A percentile compares a stretch with the other conserved stretches of the same genome.
These are phyloP conservation scores for Diplodus sargus DNA, from an alignment of 2,797 vertebrate species.

Conservation along the genomic window DNA sequence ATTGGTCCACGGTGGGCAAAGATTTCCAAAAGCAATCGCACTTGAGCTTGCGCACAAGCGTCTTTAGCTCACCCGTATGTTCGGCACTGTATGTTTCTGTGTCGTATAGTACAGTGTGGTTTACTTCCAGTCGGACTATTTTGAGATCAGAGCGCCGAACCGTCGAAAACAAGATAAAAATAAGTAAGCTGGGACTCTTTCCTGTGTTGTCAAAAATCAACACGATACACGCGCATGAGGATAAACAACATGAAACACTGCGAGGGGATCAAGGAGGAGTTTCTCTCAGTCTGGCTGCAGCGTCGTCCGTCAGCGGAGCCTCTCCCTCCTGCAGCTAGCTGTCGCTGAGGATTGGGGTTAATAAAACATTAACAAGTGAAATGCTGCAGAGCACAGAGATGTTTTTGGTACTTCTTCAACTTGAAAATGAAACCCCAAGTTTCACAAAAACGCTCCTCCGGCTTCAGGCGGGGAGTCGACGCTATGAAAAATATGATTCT, in stretches of 20 bases:
- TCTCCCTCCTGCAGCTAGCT: constrained; percentile 25
- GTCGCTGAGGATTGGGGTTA: neutral
- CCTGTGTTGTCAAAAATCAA: constrained; percentile 1
- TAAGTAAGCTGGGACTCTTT: neutral
- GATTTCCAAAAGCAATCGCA: constrained; percentile 53
- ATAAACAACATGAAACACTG: constrained; percentile 34
- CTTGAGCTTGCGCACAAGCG: constrained; percentile 15
- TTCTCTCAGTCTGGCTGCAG: constrained; percentile 9
- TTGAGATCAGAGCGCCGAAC: constrained; percentile 11
- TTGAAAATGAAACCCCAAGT: constrained; percentile 36
- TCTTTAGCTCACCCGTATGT: constrained; percentile 6
- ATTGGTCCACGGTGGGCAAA: constrained; percentile 40
- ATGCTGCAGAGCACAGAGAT: constrained; percentile 37
- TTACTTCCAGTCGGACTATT: constrained; percentile 19
- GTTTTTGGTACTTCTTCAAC: constrained; percentile 19
- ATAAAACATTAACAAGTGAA: constrained; percentile 60
- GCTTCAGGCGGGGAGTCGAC: constrained; percentile 28
- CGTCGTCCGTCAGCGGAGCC: neutral
- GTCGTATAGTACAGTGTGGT: neutral
- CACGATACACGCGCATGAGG: constrained; percentile 1
- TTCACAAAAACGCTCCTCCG: constrained; percentile 13
- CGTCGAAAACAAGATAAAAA: constrained; percentile 14
- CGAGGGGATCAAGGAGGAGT: neutral
- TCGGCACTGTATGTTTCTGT: constrained; percentile 1
- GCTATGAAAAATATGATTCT: constrained; percentile 28